Evolutionary conservation across 2,888 invertebrate genomes (phyloP).

Genomic region (Eristalis pertinax): DNA sequence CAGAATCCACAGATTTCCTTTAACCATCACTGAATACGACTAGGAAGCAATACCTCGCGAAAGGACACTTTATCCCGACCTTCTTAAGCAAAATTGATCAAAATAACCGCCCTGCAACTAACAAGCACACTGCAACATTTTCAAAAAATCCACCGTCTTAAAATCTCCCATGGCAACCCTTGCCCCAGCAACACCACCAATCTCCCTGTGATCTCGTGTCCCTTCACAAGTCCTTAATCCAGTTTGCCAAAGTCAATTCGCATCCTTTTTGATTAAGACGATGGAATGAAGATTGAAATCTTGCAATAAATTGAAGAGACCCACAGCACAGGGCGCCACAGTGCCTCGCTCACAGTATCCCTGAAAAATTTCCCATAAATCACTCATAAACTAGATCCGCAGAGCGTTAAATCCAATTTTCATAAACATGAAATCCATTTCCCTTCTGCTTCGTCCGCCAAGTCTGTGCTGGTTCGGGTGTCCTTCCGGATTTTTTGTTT

Average conservation of each 20-base stretch:
- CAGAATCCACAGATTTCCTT: too few relatives aligned
- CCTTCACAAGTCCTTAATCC: not conserved
- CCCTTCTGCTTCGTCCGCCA: not conserved
- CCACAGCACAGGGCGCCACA: not conserved
- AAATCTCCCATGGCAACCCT: not conserved
- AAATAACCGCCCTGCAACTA: not conserved
- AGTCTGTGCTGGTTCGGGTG: not conserved
- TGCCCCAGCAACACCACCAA: not conserved
- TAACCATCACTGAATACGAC: not conserved
- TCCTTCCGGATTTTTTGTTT: not conserved
- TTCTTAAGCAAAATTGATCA: not conserved
- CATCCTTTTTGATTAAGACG: not conserved
- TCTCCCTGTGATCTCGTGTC: not conserved
- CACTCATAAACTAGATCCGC: conserved; percentile 23
- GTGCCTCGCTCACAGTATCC: not conserved
- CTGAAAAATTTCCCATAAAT: conserved; percentile 24
- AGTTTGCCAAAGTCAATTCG: not conserved
- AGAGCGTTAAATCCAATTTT: conserved; percentile 24
- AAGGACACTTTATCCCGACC: not conserved
- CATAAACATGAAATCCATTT: conserved; percentile 33
- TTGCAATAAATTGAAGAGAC: not conserved
- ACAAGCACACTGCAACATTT: not conserved
- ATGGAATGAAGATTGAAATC: not conserved
- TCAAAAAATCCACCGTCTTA: not conserved
- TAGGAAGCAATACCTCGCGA: not conserved